Conservation (phyloP, 2,113 vertebrate species). For the Herpailurus yagouaroundi region DNA sequence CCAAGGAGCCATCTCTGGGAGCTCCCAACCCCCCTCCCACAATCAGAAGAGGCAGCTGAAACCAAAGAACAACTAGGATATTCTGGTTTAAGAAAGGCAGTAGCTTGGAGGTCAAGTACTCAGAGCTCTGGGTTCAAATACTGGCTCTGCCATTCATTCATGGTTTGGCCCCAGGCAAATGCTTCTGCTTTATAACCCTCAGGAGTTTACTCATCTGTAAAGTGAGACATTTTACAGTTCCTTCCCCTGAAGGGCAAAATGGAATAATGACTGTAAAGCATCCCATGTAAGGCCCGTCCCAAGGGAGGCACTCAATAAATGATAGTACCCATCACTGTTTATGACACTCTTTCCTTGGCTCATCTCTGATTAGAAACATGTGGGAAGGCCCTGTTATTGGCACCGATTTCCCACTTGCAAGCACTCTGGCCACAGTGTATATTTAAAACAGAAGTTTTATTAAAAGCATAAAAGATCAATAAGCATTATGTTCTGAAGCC, state of each 20-base stretch:
- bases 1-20: background rate
- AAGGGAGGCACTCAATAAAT: background rate
- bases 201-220: background rate
- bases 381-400: slow-evolving; percentile 31
- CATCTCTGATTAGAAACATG: background rate
- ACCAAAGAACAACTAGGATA: background rate
- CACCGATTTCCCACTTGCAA: slow-evolving; percentile 18
- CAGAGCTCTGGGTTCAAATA: background rate
- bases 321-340: background rate
- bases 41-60: background rate
- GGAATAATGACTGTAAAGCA: background rate
- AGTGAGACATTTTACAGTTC: background rate
- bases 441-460: slow-evolving; percentile 64
- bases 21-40: background rate
- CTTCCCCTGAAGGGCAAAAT: background rate
- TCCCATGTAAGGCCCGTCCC: rapidly evolving
- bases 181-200: background rate
- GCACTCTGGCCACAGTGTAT: slow-evolving; percentile 13
- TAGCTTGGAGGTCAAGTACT: background rate
- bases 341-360: background rate
- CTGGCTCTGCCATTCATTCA: background rate
- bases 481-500: slow-evolving; percentile 45
- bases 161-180: background rate
- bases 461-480: slow-evolving; percentile 64
- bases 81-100: background rate